Conservation (phyloP, 2,113 vertebrate genomes). For the Tiliqua scincoides region DNA sequence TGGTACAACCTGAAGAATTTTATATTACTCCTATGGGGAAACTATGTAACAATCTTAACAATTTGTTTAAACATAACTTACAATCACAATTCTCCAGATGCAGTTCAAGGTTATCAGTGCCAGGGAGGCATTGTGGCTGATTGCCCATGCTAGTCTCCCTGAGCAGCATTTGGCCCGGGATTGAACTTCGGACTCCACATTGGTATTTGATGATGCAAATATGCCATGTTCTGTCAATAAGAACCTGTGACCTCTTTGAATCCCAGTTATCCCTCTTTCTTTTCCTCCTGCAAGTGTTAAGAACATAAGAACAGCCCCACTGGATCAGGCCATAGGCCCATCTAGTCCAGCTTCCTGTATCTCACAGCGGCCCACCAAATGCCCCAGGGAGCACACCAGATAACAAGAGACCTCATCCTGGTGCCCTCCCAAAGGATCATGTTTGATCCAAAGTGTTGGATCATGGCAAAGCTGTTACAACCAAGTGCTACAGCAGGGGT, state of each 20-base stretch:
- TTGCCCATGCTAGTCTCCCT: not conserved
- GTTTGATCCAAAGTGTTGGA: too few relatives aligned
- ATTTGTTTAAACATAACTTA: too few relatives aligned
- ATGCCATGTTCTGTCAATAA: not conserved
- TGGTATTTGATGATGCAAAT: not conserved
- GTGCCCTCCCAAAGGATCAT: too few relatives aligned
- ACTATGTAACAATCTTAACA: not conserved
- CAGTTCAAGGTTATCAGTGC: not conserved
- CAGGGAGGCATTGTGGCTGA: not conserved
- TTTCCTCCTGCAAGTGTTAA: not conserved
- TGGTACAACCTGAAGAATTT: not conserved
- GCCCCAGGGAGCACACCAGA: too few relatives aligned
- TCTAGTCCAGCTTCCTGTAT: too few relatives aligned
- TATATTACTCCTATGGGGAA: not conserved
- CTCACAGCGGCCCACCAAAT: too few relatives aligned
- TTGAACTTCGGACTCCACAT: too few relatives aligned
- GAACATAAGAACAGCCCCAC: too few relatives aligned
- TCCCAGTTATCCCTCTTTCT: not conserved
- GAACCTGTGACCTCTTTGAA: not conserved
- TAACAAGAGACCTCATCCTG: too few relatives aligned
- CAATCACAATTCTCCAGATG: not conserved
- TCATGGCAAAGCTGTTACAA: not conserved
- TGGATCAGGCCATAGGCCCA: too few relatives aligned
- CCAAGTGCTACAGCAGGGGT: conserved; percentile 21
- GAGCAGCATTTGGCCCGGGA: too few relatives aligned